Conservation (phyloP, 2,888 invertebrate species). For the Neoscelio sp. region DNA sequence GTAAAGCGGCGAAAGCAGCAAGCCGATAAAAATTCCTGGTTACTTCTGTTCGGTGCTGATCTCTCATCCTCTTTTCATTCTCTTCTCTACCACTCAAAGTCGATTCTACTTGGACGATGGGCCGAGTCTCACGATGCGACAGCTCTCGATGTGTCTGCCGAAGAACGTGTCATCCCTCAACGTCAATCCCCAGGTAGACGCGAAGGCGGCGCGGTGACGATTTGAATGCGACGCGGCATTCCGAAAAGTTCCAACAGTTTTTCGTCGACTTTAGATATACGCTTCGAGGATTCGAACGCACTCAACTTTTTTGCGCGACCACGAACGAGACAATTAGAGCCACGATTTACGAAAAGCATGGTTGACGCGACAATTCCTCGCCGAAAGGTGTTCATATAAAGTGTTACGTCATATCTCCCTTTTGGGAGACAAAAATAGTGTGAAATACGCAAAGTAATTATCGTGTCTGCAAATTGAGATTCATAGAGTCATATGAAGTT, state of each 20-base stretch:
- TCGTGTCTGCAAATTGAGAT: no score
- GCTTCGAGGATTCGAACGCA: constrained; percentile 67
- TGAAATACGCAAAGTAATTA: no score
- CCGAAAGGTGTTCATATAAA: constrained; percentile 14
- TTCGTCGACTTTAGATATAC: constrained; percentile 70
- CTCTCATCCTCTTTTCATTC: constrained; percentile 60
- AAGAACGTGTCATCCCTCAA: constrained; percentile 82
- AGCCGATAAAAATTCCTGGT: constrained; percentile 67
- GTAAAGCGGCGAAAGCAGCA: constrained; percentile 77
- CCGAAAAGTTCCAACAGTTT: constrained; percentile 68
- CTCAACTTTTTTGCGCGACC: constrained; percentile 64
- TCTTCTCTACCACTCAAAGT: constrained; percentile 60
- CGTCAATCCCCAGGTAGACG: constrained; percentile 79
- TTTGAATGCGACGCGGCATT: constrained; percentile 79
- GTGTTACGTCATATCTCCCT: constrained; percentile 30
- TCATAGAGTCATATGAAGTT: no score
- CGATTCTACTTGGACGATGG: constrained; percentile 63
- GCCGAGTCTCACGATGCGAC: constrained; percentile 74
- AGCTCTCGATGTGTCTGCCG: constrained; percentile 71
- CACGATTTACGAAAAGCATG: constrained; percentile 37
- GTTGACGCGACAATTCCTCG: constrained; percentile 1
- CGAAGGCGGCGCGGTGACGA: constrained; percentile 78
- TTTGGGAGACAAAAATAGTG: no score
- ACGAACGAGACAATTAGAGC: constrained; percentile 71
- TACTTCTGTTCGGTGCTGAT: constrained; percentile 63